Conservation (phyloP, 1,140 invertebrate genomes). For the Plodia interpunctella region DNA sequence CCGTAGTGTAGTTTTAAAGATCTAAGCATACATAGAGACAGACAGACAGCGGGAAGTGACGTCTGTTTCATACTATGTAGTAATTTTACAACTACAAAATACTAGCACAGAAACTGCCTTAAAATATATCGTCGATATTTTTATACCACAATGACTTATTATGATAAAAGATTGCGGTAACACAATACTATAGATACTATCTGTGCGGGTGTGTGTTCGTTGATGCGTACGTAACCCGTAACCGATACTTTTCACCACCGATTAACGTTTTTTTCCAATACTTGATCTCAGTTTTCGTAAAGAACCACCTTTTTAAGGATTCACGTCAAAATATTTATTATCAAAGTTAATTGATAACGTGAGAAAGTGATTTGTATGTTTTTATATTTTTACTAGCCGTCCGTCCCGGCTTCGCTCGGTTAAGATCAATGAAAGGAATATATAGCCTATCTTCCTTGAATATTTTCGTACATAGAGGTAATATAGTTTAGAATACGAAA, state of each 20-base stretch:
- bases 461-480: no score
- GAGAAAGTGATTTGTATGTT: neutral
- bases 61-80: no score
- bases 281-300: neutral
- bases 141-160: slow-evolving; percentile 3
- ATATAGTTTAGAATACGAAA: no score
- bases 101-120: no score
- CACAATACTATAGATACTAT: slow-evolving; percentile 4
- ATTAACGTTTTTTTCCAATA: slow-evolving; percentile 4
- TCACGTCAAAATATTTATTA: slow-evolving; percentile 9
- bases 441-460: no score
- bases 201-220: slow-evolving; percentile 7
- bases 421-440: no score
- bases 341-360: neutral
- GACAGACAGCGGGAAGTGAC: no score
- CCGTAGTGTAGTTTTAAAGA: no score
- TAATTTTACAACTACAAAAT: no score
- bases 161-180: neutral
- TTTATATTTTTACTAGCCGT: no score
- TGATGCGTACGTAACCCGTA: slow-evolving; percentile 4
- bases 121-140: neutral
- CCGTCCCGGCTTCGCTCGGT: no score
- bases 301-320: neutral
- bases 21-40: no score
- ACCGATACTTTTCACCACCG: slow-evolving; percentile 11